Evolutionary conservation across 2,888 invertebrate genomes (phyloP).

Genomic region (Altica lythri): DNA sequence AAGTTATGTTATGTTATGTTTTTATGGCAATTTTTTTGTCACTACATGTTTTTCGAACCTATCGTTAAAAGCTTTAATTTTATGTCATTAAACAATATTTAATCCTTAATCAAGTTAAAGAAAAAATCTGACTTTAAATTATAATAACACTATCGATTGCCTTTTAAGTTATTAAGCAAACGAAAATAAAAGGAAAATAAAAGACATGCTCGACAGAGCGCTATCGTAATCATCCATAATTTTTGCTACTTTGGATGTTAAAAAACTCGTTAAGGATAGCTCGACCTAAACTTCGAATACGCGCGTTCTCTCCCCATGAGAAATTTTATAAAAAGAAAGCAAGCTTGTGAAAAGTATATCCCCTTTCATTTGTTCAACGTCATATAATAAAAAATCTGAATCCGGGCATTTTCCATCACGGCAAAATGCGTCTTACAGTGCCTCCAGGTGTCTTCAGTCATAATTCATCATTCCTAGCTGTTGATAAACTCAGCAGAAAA

Average conservation of each 20-base stretch:
- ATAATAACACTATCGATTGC: too few species aligned
- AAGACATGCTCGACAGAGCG: not conserved
- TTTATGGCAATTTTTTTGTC: too few species aligned
- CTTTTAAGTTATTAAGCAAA: too few species aligned
- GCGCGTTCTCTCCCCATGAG: conserved; percentile 2
- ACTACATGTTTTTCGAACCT: too few species aligned
- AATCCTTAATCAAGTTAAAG: too few species aligned
- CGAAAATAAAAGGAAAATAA: conserved; percentile 5
- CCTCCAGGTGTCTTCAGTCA: conserved; percentile 46
- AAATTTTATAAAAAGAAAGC: conserved; percentile 8
- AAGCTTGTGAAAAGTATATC: conserved; percentile 19
- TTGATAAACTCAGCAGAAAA: conserved; percentile 42
- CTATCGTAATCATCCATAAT: conserved; percentile 12
- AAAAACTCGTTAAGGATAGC: conserved; percentile 18
- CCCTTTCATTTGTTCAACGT: conserved; percentile 24
- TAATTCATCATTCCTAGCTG: conserved; percentile 50
- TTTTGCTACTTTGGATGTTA: conserved; percentile 18
- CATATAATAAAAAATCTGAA: conserved; percentile 31
- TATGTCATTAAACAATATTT: too few species aligned
- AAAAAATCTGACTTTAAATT: too few species aligned
- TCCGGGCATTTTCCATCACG: conserved; percentile 16
- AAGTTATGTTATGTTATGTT: too few species aligned
- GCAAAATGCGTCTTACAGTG: conserved; percentile 17
- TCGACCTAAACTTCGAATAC: conserved; percentile 15
- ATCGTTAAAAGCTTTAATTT: too few species aligned